Percentiles rank a stretch among this genome's conserved stretches.
These are phyloP conservation scores for Apis laboriosa DNA, from an alignment of 1,140 invertebrate species.

Conservation along the genomic window DNA sequence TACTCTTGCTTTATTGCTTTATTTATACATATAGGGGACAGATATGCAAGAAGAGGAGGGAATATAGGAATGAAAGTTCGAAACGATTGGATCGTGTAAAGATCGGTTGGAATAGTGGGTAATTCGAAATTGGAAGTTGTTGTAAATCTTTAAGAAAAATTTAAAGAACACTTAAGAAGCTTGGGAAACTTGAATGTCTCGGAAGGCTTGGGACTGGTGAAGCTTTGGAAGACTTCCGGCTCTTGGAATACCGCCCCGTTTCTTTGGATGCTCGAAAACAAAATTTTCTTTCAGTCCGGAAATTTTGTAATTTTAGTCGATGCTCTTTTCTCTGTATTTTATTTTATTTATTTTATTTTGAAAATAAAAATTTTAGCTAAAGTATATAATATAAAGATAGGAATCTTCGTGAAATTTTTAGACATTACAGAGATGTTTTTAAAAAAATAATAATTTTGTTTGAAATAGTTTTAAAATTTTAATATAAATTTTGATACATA, in stretches of 20 bases:
- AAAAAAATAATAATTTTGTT: too few species aligned
- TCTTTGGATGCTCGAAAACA: background rate
- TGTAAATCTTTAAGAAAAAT: background rate
- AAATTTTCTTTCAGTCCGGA: background rate
- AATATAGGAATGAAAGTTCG: background rate
- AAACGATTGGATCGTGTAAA: background rate
- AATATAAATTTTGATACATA: too few species aligned
- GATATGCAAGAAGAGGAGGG: background rate
- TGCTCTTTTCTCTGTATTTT: background rate
- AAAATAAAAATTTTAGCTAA: background rate
- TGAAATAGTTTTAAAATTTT: too few species aligned
- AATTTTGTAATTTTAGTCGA: background rate
- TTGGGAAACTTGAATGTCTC: slow-evolving; percentile 7
- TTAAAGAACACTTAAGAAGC: background rate
- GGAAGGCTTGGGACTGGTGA: background rate
- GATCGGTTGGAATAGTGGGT: too few species aligned
- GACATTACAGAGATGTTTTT: too few species aligned
- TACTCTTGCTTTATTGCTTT: too few species aligned
- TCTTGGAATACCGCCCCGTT: background rate
- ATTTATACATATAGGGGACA: too few species aligned
- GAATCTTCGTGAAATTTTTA: too few species aligned
- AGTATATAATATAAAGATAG: too few species aligned
- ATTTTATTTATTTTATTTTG: background rate
- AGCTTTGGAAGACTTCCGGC: background rate
- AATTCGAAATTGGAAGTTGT: background rate